A percentile compares a stretch with the other conserved stretches of the same genome.
These are phyloP conservation scores for Gobio gobio DNA, from an alignment of 2,113 vertebrate species.

Conservation along the genomic window DNA sequence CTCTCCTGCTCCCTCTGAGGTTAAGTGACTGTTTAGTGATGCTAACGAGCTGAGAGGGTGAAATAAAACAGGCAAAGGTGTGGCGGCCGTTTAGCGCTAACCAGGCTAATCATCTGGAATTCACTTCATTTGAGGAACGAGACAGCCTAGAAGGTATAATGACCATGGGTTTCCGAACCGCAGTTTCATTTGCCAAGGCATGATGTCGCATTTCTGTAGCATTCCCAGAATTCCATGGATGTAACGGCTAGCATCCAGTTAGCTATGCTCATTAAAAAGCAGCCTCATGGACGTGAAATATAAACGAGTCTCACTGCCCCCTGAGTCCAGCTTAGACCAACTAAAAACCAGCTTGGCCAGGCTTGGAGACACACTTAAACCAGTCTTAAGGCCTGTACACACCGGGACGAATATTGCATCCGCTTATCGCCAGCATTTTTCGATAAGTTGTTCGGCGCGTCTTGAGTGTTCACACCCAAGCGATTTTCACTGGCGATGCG, in stretches of 20 bases:
- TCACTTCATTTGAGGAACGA: slow-evolving; percentile 17
- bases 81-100: slow-evolving; percentile 66
- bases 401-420: no score
- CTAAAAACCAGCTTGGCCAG: not conserved
- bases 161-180: not conserved
- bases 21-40: slow-evolving; percentile 70
- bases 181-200: not conserved
- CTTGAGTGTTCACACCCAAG: no score
- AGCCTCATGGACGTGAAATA: not conserved
- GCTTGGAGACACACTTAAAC: not conserved
- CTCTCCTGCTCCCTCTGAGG: slow-evolving; percentile 46
- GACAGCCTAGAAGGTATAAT: not conserved
- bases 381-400: no score
- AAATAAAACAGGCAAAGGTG: slow-evolving; percentile 65
- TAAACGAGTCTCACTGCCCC: no score
- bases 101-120: slow-evolving; percentile 36
- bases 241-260: not conserved
- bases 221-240: slow-evolving; percentile 6
- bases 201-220: not conserved
- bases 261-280: slow-evolving; percentile 1
- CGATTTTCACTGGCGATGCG: no score
- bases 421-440: no score
- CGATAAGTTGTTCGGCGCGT: no score
- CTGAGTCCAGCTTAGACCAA: not conserved
- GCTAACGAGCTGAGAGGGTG: slow-evolving; percentile 74